Percentiles rank a stretch among this genome's conserved stretches.
Conservation (phyloP, 2,888 invertebrate genomes). For the Microchrysa polita region DNA sequence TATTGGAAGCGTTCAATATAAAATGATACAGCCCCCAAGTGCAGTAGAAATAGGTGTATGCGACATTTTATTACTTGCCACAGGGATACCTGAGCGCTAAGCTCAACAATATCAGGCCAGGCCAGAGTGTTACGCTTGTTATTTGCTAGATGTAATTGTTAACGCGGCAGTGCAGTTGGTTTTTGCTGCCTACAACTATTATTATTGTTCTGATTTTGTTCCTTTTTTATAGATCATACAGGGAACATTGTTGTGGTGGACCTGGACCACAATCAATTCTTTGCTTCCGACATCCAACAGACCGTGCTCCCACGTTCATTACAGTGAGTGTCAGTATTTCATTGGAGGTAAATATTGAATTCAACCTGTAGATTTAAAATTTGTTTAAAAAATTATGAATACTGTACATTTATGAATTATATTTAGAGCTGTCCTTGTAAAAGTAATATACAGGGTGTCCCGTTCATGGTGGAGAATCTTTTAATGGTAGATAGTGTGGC, state of each 20-base stretch:
- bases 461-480: no score
- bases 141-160: neutral
- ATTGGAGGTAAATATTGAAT: neutral
- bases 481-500: no score
- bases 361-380: neutral
- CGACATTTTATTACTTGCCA: conserved; percentile 47
- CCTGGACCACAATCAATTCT: neutral
- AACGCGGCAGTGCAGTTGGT: neutral
- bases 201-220: neutral
- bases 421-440: no score
- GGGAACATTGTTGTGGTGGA: neutral
- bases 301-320: conserved; percentile 24
- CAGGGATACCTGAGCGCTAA: conserved; percentile 37
- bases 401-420: neutral
- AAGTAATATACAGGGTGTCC: no score
- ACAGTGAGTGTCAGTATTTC: neutral
- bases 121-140: neutral
- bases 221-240: neutral
- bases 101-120: conserved; percentile 13
- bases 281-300: neutral
- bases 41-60: conserved; percentile 41
- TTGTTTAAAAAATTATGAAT: neutral
- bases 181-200: neutral
- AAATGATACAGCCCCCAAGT: conserved; percentile 22
- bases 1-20: neutral